phyloP scores from a whole-genome alignment of 2,113 vertebrate species.

The Mesocricetus auratus region DNA sequence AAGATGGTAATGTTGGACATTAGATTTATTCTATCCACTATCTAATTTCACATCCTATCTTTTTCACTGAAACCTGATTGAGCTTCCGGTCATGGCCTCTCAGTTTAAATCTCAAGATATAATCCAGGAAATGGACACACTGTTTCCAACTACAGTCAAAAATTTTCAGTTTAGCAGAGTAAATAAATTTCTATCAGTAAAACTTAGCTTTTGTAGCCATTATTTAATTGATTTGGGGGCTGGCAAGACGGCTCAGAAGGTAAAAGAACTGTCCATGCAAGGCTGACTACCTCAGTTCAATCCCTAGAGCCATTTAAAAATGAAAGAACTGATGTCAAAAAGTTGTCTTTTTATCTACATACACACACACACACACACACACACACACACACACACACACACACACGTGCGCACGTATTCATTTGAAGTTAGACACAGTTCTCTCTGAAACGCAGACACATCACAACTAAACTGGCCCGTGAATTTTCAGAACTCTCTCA shows the following conservation, averaged over 20 bases:
- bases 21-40: background rate
- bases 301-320: background rate
- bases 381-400: background rate
- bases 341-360: background rate
- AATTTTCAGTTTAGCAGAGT: background rate
- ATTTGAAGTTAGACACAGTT: background rate
- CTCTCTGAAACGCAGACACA: background rate
- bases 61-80: constrained; percentile 8
- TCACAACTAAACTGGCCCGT: background rate
- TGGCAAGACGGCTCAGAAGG: background rate
- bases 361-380: background rate
- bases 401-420: background rate
- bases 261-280: too few relatives aligned
- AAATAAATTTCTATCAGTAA: background rate
- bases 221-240: background rate
- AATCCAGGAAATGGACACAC: background rate
- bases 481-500: constrained; percentile 4
- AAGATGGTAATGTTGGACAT: background rate
- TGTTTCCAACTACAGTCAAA: constrained; percentile 1
- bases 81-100: background rate
- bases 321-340: background rate
- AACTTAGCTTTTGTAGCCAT: background rate
- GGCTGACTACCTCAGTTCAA: background rate
- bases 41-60: background rate
- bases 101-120: background rate